A percentile compares a stretch with the other conserved stretches of the same genome.
phyloP scores from a whole-genome alignment of 1,140 invertebrate genomes.

The Hydropsyche tenuis region DNA sequence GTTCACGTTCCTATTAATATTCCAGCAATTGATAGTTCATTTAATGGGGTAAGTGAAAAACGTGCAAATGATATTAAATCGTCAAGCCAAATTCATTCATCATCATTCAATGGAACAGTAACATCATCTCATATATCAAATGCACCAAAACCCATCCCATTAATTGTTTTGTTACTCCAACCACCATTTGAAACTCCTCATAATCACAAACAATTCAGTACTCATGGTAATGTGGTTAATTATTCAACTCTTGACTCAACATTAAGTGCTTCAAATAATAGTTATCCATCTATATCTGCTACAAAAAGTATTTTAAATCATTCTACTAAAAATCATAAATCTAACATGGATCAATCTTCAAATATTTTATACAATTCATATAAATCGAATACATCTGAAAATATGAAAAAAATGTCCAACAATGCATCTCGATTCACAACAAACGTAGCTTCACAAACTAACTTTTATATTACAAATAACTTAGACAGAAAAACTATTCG shows the following conservation, averaged over 20 bases:
- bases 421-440: slow-evolving; percentile 35
- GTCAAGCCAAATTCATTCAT: slow-evolving; percentile 20
- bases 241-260: too few species aligned
- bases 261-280: too few species aligned
- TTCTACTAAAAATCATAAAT: too few species aligned
- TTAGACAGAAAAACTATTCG: neutral
- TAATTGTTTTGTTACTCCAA: slow-evolving; percentile 42
- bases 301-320: too few species aligned
- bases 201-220: neutral
- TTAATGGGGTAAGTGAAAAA: slow-evolving; percentile 44
- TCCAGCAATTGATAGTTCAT: slow-evolving; percentile 40
- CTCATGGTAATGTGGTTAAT: too few species aligned
- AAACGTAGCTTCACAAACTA: slow-evolving; percentile 40
- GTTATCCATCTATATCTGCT: too few species aligned
- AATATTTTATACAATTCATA: neutral
- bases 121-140: slow-evolving; percentile 9
- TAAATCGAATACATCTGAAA: slow-evolving; percentile 5
- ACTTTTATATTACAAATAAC: slow-evolving; percentile 40
- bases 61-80: slow-evolving; percentile 20
- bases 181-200: slow-evolving; percentile 33
- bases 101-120: neutral
- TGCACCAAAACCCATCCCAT: slow-evolving; percentile 27
- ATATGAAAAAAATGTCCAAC: slow-evolving; percentile 1
- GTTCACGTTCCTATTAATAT: slow-evolving; percentile 45
- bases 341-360: too few species aligned